These are phyloP conservation scores for human DNA, from an alignment of 2,113 vertebrate species.

Conservation along the genomic window GRCh38 chr21:27110501-27111000, in stretches of 20 bases:
- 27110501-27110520: not conserved
- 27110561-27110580: not conserved
- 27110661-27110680: not conserved
- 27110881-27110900: not conserved
- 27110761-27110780: not conserved
- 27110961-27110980: not conserved
- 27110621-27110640: not conserved
- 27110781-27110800: not conserved
- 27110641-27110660: not conserved
- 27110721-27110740: not conserved
- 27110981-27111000: not conserved
- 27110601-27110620: not conserved
- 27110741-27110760: not conserved
- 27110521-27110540: not conserved
- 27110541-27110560: not conserved
- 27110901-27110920: not conserved
- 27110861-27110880: not conserved
- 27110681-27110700: not conserved
- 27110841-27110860: not conserved
- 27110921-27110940: fast-evolving
- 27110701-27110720: not conserved
- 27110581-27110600: not conserved
- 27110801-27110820: not conserved
- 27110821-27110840: not conserved
- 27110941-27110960: not conserved